Conservation (phyloP, 2,888 invertebrate genomes). For the Hemithea aestivaria region DNA sequence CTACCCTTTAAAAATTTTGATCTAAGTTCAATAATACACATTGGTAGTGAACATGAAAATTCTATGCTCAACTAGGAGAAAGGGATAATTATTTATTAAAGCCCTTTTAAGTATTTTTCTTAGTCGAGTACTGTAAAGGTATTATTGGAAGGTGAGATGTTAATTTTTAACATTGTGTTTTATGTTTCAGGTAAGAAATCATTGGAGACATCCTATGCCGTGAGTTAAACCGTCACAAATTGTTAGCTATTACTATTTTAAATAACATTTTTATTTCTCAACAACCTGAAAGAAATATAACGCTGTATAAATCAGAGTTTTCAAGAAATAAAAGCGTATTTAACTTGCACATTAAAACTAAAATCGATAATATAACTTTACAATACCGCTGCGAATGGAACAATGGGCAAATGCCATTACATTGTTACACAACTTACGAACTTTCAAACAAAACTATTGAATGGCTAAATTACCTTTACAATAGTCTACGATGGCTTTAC, state of each 20-base stretch:
- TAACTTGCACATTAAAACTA: conserved; percentile 12
- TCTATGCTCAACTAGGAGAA: too few species aligned
- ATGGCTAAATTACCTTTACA: conserved; percentile 52
- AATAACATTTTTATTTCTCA: too few species aligned
- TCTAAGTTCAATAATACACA: too few species aligned
- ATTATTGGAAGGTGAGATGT: too few species aligned
- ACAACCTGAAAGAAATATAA: too few species aligned
- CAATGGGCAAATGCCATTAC: conserved; percentile 26
- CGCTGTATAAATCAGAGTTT: not conserved
- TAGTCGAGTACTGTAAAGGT: too few species aligned
- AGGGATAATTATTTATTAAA: too few species aligned
- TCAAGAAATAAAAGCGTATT: conserved; percentile 3
- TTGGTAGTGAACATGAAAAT: too few species aligned
- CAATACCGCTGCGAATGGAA: conserved; percentile 18
- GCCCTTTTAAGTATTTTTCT: too few species aligned
- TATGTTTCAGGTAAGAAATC: conserved; percentile 45
- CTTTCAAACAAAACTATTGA: conserved; percentile 43
- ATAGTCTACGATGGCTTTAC: conserved; percentile 42
- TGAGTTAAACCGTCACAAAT: too few species aligned
- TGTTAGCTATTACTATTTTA: too few species aligned
- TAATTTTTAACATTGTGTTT: conserved; percentile 24
- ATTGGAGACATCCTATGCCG: not conserved
- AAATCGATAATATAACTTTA: conserved; percentile 14
- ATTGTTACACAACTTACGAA: conserved; percentile 24
- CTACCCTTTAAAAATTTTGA: too few species aligned